Conservation (phyloP, 2,797 vertebrate species). For the Manis crassicaudata region DNA sequence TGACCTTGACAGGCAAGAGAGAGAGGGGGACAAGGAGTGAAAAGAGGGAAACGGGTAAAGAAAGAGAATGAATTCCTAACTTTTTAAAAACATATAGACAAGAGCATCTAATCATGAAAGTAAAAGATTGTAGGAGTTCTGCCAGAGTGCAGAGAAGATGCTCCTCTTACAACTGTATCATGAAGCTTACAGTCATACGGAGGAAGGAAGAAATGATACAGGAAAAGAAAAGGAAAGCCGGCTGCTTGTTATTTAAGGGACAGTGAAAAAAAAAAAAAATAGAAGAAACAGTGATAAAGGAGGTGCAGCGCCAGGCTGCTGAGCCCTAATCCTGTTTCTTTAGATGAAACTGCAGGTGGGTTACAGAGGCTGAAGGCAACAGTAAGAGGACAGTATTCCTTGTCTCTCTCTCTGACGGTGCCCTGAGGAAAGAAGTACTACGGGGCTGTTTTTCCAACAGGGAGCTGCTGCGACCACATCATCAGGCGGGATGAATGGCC, state of each 20-base stretch:
- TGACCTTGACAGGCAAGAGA: not conserved
- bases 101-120: not conserved
- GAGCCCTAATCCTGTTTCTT: not conserved
- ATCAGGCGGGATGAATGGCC: not conserved
- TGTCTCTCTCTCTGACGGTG: rapidly evolving
- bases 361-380: not conserved
- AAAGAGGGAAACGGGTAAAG: not conserved
- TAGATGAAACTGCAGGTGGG: not conserved
- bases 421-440: not conserved
- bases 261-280: rapidly evolving
- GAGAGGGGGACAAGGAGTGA: not conserved
- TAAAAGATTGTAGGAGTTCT: not conserved
- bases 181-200: not conserved
- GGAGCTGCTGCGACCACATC: not conserved
- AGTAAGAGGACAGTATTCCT: not conserved
- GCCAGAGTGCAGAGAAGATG: not conserved
- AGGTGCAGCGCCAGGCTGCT: not conserved
- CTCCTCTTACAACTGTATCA: not conserved
- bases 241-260: not conserved
- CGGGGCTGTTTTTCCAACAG: not conserved
- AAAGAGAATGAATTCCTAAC: not conserved
- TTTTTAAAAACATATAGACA: not conserved
- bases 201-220: not conserved
- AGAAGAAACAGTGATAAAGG: not conserved
- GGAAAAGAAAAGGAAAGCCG: not conserved